A percentile compares a stretch with the other conserved stretches of the same genome.
phyloP scores from a whole-genome alignment of 2,888 invertebrate species.

The Uropetala carovei region DNA sequence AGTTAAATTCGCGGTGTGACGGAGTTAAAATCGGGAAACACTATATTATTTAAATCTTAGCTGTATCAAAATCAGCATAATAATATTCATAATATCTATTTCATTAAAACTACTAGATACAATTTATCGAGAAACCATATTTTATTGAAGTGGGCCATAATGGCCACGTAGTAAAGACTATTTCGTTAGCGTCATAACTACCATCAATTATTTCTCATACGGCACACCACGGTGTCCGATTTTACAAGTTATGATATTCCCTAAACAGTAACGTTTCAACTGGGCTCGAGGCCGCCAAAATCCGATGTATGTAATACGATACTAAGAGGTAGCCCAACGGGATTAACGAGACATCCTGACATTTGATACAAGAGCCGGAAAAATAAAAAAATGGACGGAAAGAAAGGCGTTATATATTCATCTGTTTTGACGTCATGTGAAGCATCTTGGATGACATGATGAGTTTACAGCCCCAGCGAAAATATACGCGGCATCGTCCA shows the following conservation, averaged over 20 bases:
- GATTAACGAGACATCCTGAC: conserved; percentile 37
- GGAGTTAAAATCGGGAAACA: no score
- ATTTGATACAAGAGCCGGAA: conserved; percentile 8
- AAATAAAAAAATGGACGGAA: neutral
- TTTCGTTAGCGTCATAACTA: neutral
- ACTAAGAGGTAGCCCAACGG: conserved; percentile 31
- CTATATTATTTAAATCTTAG: no score
- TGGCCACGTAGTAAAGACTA: neutral
- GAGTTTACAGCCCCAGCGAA: conserved; percentile 41
- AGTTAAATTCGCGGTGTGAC: no score
- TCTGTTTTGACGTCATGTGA: conserved; percentile 59
- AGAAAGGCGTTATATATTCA: conserved; percentile 55
- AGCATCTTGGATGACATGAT: conserved; percentile 45
- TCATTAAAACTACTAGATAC: no score
- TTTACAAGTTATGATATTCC: neutral
- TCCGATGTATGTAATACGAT: conserved; percentile 51
- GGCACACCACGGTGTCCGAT: neutral
- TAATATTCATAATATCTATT: no score
- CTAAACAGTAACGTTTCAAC: conserved; percentile 12
- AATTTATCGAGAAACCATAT: no score
- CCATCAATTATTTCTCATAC: neutral
- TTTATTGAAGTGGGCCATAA: neutral
- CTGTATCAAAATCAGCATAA: no score
- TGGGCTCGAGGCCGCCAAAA: conserved; percentile 12
- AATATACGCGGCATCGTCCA: conserved; percentile 39